These are phyloP conservation scores for Mimachlamys varia DNA, from an alignment of 2,888 invertebrate species.

Conservation along the genomic window DNA sequence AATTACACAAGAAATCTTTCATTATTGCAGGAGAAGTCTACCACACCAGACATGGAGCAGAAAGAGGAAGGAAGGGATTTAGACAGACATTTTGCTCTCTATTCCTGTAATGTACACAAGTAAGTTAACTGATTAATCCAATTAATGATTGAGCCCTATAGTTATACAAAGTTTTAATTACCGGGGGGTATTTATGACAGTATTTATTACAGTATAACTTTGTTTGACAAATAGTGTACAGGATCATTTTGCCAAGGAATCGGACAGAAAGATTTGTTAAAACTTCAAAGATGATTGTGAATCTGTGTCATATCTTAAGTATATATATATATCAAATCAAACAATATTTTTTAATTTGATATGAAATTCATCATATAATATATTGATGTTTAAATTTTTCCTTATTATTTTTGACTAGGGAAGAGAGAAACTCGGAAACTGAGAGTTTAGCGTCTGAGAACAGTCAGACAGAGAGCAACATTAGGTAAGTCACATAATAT, in stretches of 20 bases:
- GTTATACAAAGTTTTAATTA: too few relatives aligned
- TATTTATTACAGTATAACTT: too few relatives aligned
- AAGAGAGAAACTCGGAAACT: not conserved
- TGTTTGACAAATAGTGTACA: too few relatives aligned
- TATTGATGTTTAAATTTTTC: not conserved
- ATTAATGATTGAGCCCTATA: not conserved
- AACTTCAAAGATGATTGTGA: not conserved
- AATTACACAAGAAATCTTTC: not conserved
- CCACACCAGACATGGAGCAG: not conserved
- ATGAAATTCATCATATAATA: not conserved
- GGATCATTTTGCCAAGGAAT: too few relatives aligned
- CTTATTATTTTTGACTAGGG: not conserved
- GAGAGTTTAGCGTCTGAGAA: not conserved
- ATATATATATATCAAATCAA: too few relatives aligned
- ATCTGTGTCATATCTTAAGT: not conserved
- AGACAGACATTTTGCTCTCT: not conserved
- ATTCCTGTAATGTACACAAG: conserved; percentile 19
- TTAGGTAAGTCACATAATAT: not conserved
- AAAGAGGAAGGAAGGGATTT: not conserved
- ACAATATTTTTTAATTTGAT: not conserved
- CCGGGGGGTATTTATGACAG: too few relatives aligned
- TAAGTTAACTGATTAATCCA: not conserved
- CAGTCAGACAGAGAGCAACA: not conserved
- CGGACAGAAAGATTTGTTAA: not conserved
- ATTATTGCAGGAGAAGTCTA: not conserved